Evolutionary conservation across 1,140 invertebrate genomes (phyloP), one percentile per base, ranked within the genome.

Genomic region (Pseudomyrmex sp.): DNA sequence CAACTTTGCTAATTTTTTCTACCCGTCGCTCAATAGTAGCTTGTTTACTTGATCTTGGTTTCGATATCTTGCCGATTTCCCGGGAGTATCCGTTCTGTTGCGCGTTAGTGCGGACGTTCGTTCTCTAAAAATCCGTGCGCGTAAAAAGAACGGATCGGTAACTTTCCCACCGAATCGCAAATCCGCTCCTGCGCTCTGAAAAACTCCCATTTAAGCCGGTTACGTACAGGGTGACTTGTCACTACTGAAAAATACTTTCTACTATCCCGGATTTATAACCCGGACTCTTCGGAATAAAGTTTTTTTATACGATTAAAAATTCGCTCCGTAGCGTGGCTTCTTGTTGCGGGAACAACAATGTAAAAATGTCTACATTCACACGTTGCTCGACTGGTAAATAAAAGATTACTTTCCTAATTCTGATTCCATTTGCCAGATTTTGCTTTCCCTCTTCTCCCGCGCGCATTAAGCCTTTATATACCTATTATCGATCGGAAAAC

Each of bases 1-100:
- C 15, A 80, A 80, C 66, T 80, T 80, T 54, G 76, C 76, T 80
- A 70, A 80, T 70, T 80, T 80, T 54, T 59, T 20, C 8, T 18
- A 7, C 9, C n/a, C 63, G 54, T 80, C 66, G 56, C 69, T 72
- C 76, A 72, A 70, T 72, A 72, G 54, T 72, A 72, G 54, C 76
- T 59, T 80, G 54, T 80, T 72, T 80, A 80, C 66, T 79, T 44
- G 35, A 2, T 48, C 76, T 69, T 48, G 54, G 52, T 72, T 15
- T 48, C 54, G 54, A 80, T 80, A 72, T 59, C 54, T 3, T 35
- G 7, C 15, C 66, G 66, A 80, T 80, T 80, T 80, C 54, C 54
- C 54, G 44, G 20, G 23, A 72, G 66, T n/a, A 80, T 72, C n/a
- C 54, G 54, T 4, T 46, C 35, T 7, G 35, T 35, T 35, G 35